Base-by-base conservation (phyloP, 2,888 invertebrate genomes). In the Spilosoma lubricipeda region DNA sequence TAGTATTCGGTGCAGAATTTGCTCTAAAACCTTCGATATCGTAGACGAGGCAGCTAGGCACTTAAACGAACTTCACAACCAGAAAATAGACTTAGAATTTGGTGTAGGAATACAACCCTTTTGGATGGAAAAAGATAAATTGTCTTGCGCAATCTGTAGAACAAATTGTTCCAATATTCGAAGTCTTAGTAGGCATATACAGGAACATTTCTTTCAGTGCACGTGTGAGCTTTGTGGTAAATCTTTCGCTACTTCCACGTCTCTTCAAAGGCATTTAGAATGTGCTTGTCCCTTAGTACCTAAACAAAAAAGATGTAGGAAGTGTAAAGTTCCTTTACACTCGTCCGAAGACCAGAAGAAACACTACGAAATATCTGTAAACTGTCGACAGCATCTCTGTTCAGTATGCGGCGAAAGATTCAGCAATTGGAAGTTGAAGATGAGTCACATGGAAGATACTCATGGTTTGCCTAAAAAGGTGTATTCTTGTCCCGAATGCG, bases 181-280 rank as follows among this genome's bases (percentile, higher is more conserved):
- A 0, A 82, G 87, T 45, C 84, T 94, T 23, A 92, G 92, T 71
- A 85, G 91, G 33, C 93, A 94, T 77, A 89, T 91, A 0, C 89
- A 89, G 23, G 86, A 87, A 39, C 94, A 94, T 77, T 94, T 88
- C 73, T 86, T 86, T 13, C 90, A 91, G 59, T 91, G 87, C 73
- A 91, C 91, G 0, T 94, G 94, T 69, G 92, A 93, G 67, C 87
- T 88, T 4, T 94, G 94, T 65, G 93, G 93, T 0, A 93, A 91
- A 71, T 90, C 91, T 2, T 94, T 91, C 39, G 85, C 90, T 0
- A 89, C 90, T 3, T 82, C 84, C 3, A 83, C 88, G 0, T 89
- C 90, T 15, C 73, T 93, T 13, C 85, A 87, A n/a, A 85, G 87
- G 8, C 91, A 91, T 75, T 72, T 88, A 2, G 85, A 80, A 36